Evolutionary conservation across 2,888 invertebrate species (phyloP).

Genomic region (Seladonia tumulorum): DNA sequence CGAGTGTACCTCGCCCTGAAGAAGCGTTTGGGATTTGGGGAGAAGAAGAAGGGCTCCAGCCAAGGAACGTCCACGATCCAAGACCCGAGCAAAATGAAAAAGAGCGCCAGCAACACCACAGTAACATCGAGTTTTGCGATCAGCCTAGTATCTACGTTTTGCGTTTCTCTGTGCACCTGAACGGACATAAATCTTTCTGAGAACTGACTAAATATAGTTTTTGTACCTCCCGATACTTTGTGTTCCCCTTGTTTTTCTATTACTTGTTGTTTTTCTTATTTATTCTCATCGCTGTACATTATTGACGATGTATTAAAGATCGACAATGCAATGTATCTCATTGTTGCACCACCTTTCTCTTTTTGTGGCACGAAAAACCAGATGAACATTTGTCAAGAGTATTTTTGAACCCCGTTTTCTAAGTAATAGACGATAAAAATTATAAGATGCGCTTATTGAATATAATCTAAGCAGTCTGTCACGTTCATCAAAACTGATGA

Average conservation of each 20-base stretch:
- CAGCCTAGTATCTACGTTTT: slow-evolving; percentile 36
- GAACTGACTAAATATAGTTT: not conserved
- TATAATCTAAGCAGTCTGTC: too few species aligned
- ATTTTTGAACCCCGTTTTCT: not conserved
- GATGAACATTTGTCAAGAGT: not conserved
- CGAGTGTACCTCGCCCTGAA: slow-evolving; percentile 87
- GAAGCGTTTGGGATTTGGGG: slow-evolving; percentile 84
- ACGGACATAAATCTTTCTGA: not conserved
- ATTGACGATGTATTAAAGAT: not conserved
- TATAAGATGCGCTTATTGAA: too few species aligned
- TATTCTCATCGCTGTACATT: not conserved
- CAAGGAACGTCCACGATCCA: slow-evolving; percentile 65
- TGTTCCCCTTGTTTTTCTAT: not conserved
- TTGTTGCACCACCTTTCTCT: not conserved
- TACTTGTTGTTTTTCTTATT: not conserved
- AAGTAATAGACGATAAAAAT: not conserved
- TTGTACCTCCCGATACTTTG: slow-evolving; percentile 12
- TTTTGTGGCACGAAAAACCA: not conserved
- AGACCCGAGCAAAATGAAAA: slow-evolving; percentile 74
- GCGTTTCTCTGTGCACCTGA: not conserved
- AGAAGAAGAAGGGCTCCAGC: slow-evolving; percentile 37
- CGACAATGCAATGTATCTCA: not conserved
- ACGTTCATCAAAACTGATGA: too few species aligned
- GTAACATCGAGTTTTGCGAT: slow-evolving; percentile 74
- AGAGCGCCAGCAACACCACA: slow-evolving; percentile 77